Percentiles rank a stretch among this genome's conserved stretches.
These are phyloP conservation scores for Thera obeliscata DNA, from an alignment of 2,888 invertebrate genomes.

Conservation along the genomic window DNA sequence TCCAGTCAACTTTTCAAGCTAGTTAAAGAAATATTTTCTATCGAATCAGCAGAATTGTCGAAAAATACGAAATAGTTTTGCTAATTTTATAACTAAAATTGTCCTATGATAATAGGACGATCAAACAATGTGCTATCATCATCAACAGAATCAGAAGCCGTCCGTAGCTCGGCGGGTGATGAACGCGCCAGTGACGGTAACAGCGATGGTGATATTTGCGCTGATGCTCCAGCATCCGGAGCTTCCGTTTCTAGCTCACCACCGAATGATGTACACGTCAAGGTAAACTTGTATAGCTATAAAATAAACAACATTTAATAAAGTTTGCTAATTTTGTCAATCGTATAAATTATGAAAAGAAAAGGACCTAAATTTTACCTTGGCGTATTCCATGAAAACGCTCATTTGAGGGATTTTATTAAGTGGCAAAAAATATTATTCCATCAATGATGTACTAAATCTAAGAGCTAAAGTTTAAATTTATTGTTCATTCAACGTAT, in stretches of 20 bases:
- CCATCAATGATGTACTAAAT: background rate
- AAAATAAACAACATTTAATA: background rate
- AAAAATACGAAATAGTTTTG: background rate
- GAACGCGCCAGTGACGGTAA: conserved; percentile 79
- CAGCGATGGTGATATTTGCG: conserved; percentile 74
- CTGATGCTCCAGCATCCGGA: conserved; percentile 76
- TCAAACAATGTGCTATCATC: conserved; percentile 36
- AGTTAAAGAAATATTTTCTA: background rate
- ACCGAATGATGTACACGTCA: conserved; percentile 74
- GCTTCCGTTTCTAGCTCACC: conserved; percentile 82
- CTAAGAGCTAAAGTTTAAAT: too few species aligned
- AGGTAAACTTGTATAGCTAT: conserved; percentile 57
- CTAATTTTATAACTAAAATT: conserved; percentile 13
- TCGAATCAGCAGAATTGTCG: background rate
- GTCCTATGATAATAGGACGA: conserved; percentile 23
- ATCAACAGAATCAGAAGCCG: conserved; percentile 70
- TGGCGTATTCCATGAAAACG: conserved; percentile 12
- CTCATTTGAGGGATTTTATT: background rate
- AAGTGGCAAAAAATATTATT: background rate
- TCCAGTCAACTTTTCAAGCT: conserved; percentile 27
- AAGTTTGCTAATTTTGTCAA: background rate
- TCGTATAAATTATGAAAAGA: conserved; percentile 8
- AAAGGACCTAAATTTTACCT: conserved; percentile 6
- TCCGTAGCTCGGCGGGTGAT: conserved; percentile 74
- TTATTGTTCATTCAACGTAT: too few species aligned